These are phyloP conservation scores for Rousettus madagascariensis DNA, from an alignment of 2,797 vertebrate genomes.

Conservation along the genomic window DNA sequence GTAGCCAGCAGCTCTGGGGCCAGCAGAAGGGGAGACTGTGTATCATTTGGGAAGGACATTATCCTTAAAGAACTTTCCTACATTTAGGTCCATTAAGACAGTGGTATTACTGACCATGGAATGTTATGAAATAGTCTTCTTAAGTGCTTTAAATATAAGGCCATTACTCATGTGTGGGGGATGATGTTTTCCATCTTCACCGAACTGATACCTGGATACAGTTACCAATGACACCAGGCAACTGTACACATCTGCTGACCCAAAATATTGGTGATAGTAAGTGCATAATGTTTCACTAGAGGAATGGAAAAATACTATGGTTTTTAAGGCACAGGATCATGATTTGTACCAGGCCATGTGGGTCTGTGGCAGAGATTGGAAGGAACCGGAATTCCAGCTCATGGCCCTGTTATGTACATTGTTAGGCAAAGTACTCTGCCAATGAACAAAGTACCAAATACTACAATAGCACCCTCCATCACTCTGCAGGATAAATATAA, in stretches of 20 bases:
- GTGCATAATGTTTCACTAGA: background rate
- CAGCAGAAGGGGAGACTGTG: background rate
- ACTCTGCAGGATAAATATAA: background rate
- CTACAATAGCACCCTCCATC: background rate
- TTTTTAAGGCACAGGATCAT: background rate
- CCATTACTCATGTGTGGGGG: background rate
- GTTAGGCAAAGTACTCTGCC: no score
- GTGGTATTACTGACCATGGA: background rate
- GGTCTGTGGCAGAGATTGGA: background rate
- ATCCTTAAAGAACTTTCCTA: background rate
- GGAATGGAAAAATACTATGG: background rate
- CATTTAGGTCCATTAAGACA: background rate
- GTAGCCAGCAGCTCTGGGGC: background rate
- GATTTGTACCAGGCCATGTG: background rate
- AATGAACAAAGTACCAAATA: background rate
- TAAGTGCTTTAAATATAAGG: background rate
- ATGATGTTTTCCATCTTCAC: background rate
- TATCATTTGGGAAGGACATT: background rate
- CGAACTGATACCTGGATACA: background rate
- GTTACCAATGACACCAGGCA: background rate
- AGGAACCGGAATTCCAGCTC: background rate
- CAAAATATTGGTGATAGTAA: background rate
- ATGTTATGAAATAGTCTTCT: background rate
- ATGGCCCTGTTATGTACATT: background rate
- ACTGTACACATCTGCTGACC: background rate